phyloP scores from a whole-genome alignment of 2,113 vertebrate species.

The Sinocyclocheilus rhinocerous region DNA sequence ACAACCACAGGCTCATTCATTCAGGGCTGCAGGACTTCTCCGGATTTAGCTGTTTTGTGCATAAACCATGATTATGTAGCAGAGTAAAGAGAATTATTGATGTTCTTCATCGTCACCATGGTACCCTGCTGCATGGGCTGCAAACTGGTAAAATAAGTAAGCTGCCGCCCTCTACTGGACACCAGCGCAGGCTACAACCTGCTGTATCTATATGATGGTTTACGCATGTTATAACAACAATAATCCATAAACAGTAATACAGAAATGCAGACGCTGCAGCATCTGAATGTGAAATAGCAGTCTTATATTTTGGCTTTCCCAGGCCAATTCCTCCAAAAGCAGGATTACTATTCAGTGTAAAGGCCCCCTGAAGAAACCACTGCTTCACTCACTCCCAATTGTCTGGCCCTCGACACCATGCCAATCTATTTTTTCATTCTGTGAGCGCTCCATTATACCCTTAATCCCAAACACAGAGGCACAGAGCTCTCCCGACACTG shows the following conservation, averaged over 20 bases:
- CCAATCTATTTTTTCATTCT: constrained; percentile 51
- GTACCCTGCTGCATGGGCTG: background rate
- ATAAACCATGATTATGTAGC: constrained; percentile 26
- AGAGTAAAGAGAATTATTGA: constrained; percentile 47
- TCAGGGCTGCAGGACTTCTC: constrained; percentile 9
- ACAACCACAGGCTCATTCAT: background rate
- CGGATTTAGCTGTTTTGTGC: constrained; percentile 19
- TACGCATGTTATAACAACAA: background rate
- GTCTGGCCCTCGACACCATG: constrained; percentile 40
- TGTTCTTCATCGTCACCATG: constrained; percentile 28
- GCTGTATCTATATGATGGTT: background rate
- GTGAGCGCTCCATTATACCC: constrained; percentile 54
- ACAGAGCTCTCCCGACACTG: constrained; percentile 34
- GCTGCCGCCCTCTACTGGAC: constrained; percentile 75
- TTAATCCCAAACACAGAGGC: constrained; percentile 53
- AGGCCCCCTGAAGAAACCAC: constrained; percentile 29
- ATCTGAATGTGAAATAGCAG: constrained; percentile 1
- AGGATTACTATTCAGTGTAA: constrained; percentile 48
- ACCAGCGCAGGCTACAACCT: constrained; percentile 29
- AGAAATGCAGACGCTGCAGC: background rate
- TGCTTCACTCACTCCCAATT: constrained; percentile 41
- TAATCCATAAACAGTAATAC: background rate
- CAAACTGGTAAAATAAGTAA: constrained; percentile 37
- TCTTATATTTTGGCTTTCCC: constrained; percentile 13
- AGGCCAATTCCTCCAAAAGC: constrained; percentile 23